Base-by-base conservation (phyloP, 2,113 vertebrate species). In the Irena cyanogastra region DNA sequence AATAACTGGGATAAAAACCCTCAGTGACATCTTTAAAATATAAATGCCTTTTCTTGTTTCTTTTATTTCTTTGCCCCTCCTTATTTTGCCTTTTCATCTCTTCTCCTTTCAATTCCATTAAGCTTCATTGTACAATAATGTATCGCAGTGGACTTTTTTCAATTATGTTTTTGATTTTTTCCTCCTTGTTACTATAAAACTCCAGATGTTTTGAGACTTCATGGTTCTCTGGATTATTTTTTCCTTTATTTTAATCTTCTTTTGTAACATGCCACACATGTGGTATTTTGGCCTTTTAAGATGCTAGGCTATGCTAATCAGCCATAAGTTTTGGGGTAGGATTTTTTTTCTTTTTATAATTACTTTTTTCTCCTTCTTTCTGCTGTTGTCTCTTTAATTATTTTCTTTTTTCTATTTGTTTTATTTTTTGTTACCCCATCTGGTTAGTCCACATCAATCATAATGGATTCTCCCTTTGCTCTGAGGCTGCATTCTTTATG, bases 161-260 rank as follows among this genome's bases (percentile, higher is more conserved):
- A 97, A 93, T 98, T 98, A 98, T 90, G 96, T 96, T 97, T 97
- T 95, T 97, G 95, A 97, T 97, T 98, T 96, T 96, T 95, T 96
- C 91, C 95, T 97, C 92, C 97, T 97, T 96, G 96, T 98, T 97
- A 95, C 97, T 96, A 94, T 98, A 97, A 98, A 98, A 97, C 91
- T 95, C 97, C 98, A 98, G 98, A 98, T 98, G 98, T 97, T 98
- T 97, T 96, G 52, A 95, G 96, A 96, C 97, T 98, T 98, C 97
- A 98, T 95, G 97, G 97, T 98, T 98, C 98, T 97, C 44, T 86
- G 97, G 95, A 96, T 97, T 90, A 97, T 98, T 98, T 98, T 97
- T 97, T 96, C 97, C 92, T 84, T 97, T 98, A 97, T 97, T 98
- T 97, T 97, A 97, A 97, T 98, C 97, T 98, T 98, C 97, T 96